These are phyloP conservation scores for Chlorops oryzae DNA, from an alignment of 1,140 invertebrate species.

Conservation along the genomic window DNA sequence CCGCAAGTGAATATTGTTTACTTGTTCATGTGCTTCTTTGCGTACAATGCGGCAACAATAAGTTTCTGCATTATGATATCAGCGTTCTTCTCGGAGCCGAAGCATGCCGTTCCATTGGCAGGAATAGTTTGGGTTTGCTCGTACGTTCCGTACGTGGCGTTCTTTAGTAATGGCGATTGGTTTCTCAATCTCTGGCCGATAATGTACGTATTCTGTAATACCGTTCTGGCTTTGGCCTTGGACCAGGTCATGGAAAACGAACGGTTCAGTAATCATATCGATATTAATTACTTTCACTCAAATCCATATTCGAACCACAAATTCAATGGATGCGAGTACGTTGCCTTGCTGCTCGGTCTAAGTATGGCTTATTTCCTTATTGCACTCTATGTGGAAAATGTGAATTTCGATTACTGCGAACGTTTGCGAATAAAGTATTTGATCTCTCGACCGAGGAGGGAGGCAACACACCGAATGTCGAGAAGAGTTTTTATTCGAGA, in stretches of 20 bases:
- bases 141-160: conserved; percentile 26
- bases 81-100: conserved; percentile 20
- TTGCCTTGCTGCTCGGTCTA: background rate
- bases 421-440: background rate
- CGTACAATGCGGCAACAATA: conserved; percentile 17
- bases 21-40: conserved; percentile 14
- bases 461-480: background rate
- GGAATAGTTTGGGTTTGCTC: conserved; percentile 24
- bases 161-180: conserved; percentile 16
- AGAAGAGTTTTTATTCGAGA: background rate
- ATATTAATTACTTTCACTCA: background rate
- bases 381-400: background rate
- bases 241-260: conserved; percentile 22
- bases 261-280: background rate
- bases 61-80: conserved; percentile 24
- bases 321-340: background rate
- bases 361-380: background rate
- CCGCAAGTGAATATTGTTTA: conserved; percentile 20
- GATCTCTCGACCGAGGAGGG: background rate
- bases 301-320: background rate
- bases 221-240: conserved; percentile 14
- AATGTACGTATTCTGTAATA: conserved; percentile 23
- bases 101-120: conserved; percentile 14
- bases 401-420: too few relatives aligned
- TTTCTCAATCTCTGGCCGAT: background rate